Percentiles rank a stretch among this genome's conserved stretches.
Conservation (phyloP, 2,888 invertebrate genomes). For the Cenopis cana region DNA sequence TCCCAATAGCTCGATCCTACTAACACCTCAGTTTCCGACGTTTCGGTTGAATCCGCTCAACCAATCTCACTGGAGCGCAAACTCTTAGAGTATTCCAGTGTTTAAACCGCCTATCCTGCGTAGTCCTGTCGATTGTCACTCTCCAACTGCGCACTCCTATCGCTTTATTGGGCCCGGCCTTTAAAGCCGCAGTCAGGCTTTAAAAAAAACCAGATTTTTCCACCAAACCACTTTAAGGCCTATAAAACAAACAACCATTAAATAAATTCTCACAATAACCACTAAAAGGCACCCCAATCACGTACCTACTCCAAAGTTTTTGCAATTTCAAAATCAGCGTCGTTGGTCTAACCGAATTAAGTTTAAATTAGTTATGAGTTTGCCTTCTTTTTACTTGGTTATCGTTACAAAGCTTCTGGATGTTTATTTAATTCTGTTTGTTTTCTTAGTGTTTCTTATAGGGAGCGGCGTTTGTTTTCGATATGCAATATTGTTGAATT, state of each 20-base stretch:
- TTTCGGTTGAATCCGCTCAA: too few relatives aligned
- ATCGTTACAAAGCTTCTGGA: conserved; percentile 45
- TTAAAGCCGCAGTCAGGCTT: too few relatives aligned
- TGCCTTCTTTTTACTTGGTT: conserved; percentile 45
- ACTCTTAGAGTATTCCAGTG: too few relatives aligned
- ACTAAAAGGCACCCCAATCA: conserved; percentile 34
- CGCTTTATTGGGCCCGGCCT: too few relatives aligned
- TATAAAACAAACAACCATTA: conserved; percentile 20
- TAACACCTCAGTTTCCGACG: too few relatives aligned
- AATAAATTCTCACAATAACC: conserved; percentile 29
- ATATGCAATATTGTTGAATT: neutral
- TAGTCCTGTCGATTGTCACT: too few relatives aligned
- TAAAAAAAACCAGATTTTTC: neutral
- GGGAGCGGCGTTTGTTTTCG: conserved; percentile 6
- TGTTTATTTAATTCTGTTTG: conserved; percentile 45
- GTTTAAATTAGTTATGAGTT: conserved; percentile 54
- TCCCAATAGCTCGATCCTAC: too few relatives aligned
- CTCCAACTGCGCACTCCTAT: too few relatives aligned
- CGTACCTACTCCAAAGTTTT: conserved; percentile 31
- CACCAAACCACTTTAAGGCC: neutral
- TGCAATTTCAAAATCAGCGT: conserved; percentile 48
- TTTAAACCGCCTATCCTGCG: too few relatives aligned
- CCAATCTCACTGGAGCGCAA: too few relatives aligned
- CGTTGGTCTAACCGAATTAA: conserved; percentile 51
- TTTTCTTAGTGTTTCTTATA: conserved; percentile 17